Evolutionary conservation across 1,140 invertebrate genomes (phyloP), one percentile per base, ranked within the genome.

Genomic region (Calliopsis andreniformis): DNA sequence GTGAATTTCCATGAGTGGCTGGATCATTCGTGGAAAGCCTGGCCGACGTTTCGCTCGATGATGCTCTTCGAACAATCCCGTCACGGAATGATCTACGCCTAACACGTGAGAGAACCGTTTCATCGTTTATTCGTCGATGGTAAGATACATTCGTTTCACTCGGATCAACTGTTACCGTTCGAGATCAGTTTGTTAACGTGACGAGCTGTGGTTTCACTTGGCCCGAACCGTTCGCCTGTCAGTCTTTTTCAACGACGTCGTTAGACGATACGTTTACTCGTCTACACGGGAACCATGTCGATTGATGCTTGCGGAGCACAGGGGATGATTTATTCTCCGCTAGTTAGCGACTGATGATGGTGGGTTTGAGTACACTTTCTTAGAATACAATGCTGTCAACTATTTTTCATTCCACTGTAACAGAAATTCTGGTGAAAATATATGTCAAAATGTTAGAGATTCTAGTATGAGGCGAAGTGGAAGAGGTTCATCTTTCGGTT

Each of bases 181-280:
- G 69, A 63, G 69, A 63, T 72, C 69, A 58, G 32, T 72, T 63
- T 42, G 69, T 72, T 53, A 51, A 53, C 61, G 61, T 47, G 43
- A 42, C 30, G 32, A 42, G 61, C 23, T 10, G 58, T 71, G 59
- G 51, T 72, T 49, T 72, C 39, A n/a, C 69, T 49, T 39, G 32
- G 58, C 25, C n/a, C 20, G 25, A 7, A 8, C 32, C 42, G 16
- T 0, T 10, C 61, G n/a, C 16, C 58, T 72, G 69, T 72, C 69
- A 63, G 30, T 63, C 45, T 51, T 42, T 28, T 16, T 7, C 7
- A 39, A 64, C 45, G 59, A 53, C 25, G 59, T 72, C 39, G 59
- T 43, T 72, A 43, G 25, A 58, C 12, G 18, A 1, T 28, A 12
- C 45, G 47, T n/a, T 18, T 16, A 30, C 5, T 35, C 2, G 18